These are phyloP conservation scores for Rhopalosiphum padi DNA, from an alignment of 1,140 invertebrate genomes.

Conservation along the genomic window DNA sequence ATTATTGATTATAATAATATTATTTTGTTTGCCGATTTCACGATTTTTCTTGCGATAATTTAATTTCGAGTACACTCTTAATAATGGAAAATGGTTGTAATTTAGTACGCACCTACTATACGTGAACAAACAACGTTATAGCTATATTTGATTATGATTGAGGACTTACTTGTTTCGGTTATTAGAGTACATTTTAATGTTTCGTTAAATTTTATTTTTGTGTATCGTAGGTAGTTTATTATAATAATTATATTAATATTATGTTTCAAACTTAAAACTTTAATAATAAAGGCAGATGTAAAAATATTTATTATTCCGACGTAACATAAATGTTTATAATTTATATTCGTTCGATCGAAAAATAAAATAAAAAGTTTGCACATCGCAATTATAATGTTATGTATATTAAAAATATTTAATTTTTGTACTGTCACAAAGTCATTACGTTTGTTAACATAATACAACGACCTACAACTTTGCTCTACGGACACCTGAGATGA, in stretches of 20 bases:
- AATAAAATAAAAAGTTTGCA: not conserved
- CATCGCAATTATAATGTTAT: not conserved
- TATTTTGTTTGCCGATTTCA: not conserved
- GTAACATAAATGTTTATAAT: not conserved
- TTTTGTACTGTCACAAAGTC: no score
- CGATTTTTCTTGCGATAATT: not conserved
- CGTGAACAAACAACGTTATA: not conserved
- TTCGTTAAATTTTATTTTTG: not conserved
- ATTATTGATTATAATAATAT: not conserved
- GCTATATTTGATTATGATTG: slow-evolving; percentile 1
- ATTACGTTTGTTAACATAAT: no score
- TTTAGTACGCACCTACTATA: not conserved
- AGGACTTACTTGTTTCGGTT: not conserved
- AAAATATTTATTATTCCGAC: not conserved
- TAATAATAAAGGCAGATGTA: not conserved
- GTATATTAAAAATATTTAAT: not conserved
- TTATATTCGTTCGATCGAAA: not conserved
- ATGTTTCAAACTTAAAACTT: not conserved
- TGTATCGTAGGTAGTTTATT: not conserved
- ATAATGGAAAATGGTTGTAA: slow-evolving; percentile 16
- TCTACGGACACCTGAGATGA: not conserved
- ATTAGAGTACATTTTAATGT: slow-evolving; percentile 10
- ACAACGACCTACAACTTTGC: no score
- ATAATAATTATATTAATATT: not conserved
- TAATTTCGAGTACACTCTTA: not conserved